Evolutionary conservation across 2,113 vertebrate genomes (phyloP), one percentile per base, ranked within the genome.

Genomic region (Elanoides forficatus): DNA sequence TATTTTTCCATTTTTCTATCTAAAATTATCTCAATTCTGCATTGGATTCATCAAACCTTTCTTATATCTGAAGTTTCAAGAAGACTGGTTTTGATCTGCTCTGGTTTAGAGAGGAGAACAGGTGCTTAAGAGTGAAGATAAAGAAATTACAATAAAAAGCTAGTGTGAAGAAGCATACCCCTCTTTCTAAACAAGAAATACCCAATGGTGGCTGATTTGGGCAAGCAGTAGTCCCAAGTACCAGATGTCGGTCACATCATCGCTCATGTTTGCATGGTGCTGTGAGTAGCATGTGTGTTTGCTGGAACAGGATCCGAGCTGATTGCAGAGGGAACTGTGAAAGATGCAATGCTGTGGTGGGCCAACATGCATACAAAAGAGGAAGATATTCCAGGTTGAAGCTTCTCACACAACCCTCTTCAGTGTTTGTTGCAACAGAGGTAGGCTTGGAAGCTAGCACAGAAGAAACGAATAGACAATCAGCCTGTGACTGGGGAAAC

Each of bases 201-300:
- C 23, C 32, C 34, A 3, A 27, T 30, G 32, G 16, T 72, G 45
- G 15, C 63, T 70, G 63, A 36, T 23, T 34, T 62, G 50, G 73
- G 42, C 40, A 53, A 43, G 14, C 26, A n/a, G 0, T 8, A 36
- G 58, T 70, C 32, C 30, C 65, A 30, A 40, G 30, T 38, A 53
- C 29, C 52, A 32, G 30, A 4, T 53, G 26, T 26, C 60, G 42
- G 11, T 76, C 43, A 30, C 0, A 1, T 45, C 59, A 67, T 17
- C 0, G 0, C n/a, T 83, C 8, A 2, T 0, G 0, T 52, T 43
- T 56, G 16, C 2, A 0, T 10, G 19, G 25, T 20, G 52, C 36
- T 34, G 15, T 18, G 14, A 9, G 43, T 13, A 23, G 56, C 13
- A 7, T 0, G 0, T 50, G 52, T 4, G 1, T 48, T 81, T 74